Percentiles rank a stretch among this genome's conserved stretches.
phyloP scores from a whole-genome alignment of 1,140 invertebrate genomes.

The Bombus polaris region DNA sequence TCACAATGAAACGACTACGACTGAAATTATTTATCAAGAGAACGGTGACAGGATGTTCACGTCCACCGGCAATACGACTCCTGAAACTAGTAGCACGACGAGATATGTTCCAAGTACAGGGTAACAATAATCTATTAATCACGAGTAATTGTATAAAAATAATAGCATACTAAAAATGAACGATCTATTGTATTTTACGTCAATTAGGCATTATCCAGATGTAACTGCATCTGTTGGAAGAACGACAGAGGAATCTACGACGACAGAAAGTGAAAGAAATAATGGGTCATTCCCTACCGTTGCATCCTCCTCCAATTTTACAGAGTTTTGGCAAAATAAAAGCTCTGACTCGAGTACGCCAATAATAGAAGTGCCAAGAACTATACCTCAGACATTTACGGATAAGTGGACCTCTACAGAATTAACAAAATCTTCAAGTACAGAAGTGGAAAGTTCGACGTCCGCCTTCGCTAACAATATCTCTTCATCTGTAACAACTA shows the following conservation, averaged over 20 bases:
- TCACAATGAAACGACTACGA: constrained; percentile 21
- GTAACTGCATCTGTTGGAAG: not conserved
- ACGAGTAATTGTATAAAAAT: not conserved
- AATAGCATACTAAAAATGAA: not conserved
- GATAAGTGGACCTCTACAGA: not conserved
- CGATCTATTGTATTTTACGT: not conserved
- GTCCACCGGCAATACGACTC: not conserved
- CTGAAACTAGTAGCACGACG: not conserved
- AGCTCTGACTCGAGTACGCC: not conserved
- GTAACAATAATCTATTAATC: constrained; percentile 7
- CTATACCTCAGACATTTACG: not conserved
- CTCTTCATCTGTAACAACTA: constrained; percentile 2
- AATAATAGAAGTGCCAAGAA: constrained; percentile 7
- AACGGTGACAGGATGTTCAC: not conserved
- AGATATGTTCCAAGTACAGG: constrained; percentile 3
- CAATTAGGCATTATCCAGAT: constrained; percentile 1
- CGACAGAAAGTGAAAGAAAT: constrained; percentile 7
- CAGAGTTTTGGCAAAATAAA: constrained; percentile 9
- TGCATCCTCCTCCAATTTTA: not conserved
- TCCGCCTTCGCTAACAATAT: not conserved
- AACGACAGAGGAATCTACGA: not conserved
- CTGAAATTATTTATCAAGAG: constrained; percentile 14
- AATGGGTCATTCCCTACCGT: not conserved
- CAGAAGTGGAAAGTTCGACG: constrained; percentile 23
- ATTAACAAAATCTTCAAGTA: not conserved